Evolutionary conservation across 35 echinoderm and acorn worm genomes (phyloP), one percentile per base, ranked within the genome.

Genomic region (Diadema setosum): DNA sequence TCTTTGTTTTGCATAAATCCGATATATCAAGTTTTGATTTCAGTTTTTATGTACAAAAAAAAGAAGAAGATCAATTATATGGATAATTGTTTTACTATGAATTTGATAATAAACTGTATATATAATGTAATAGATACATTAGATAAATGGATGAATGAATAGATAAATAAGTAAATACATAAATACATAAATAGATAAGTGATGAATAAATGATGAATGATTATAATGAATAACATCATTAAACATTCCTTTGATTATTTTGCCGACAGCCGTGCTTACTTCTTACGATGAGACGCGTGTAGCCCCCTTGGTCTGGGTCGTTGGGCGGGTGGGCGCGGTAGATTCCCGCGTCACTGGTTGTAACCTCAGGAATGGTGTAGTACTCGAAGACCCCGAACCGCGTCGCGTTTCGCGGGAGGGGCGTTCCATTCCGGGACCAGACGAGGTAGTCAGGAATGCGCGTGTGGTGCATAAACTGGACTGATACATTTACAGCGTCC

Each of bases 241-340:
- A n/a, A n/a, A n/a, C n/a, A n/a, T n/a, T n/a, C n/a, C n/a, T n/a
- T n/a, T n/a, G n/a, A n/a, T n/a, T n/a, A n/a, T n/a, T n/a, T n/a
- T n/a, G n/a, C n/a, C n/a, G n/a, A n/a, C n/a, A n/a, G n/a, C n/a
- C n/a, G n/a, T n/a, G 30, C 63, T 67, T 67, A 90, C 88, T 64
- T 83, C 88, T 65, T 3, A 90, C 81, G 24, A 90, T 90, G 80
- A 90, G 88, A 16, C 88, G 49, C 24, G 65, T 70, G 61, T 83
- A 70, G 43, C 80, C 88, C 16, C 59, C 88, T 17, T 43, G 30
- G 9, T 55, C 33, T 32, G 36, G 57, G 25, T 90, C 39, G 35
- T 45, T 46, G 12, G 56, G 26, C 5, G 80, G 81, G 88, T 90
- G 75, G 0, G 81, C 88, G 41, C 84, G 80, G 33, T 90, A 90